Evolutionary conservation across 2,797 vertebrate genomes (phyloP).

Genomic region (Microtus californicus): DNA sequence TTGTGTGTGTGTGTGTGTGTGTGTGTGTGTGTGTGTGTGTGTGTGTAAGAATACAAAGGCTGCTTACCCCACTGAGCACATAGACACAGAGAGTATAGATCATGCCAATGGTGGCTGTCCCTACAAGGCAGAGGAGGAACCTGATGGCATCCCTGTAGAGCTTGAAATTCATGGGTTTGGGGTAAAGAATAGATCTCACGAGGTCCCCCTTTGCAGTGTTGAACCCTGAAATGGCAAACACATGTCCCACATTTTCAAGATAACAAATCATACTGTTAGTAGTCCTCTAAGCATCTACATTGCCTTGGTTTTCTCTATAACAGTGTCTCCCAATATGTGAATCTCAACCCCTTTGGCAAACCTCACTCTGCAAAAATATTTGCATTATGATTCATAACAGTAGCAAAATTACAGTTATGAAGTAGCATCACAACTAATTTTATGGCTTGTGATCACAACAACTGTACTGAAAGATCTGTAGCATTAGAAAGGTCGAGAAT

Average conservation of each 20-base stretch:
- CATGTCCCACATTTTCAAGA: not conserved
- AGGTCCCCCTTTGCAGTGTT: slow-evolving; percentile 90
- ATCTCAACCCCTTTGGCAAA: not conserved
- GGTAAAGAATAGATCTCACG: slow-evolving; percentile 90
- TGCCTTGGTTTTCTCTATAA: not conserved
- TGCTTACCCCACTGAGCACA: slow-evolving; percentile 86
- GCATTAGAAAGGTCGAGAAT: not conserved
- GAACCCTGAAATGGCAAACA: slow-evolving; percentile 86
- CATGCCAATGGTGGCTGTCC: slow-evolving; percentile 87
- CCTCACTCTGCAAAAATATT: not conserved
- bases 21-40: accelerated
- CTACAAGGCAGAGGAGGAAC: slow-evolving; percentile 88
- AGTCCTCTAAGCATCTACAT: not conserved
- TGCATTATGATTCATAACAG: not conserved
- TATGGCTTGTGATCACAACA: not conserved
- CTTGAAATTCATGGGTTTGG: slow-evolving; percentile 90
- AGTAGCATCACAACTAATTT: not conserved
- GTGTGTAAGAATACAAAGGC: not conserved
- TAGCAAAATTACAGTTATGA: not conserved
- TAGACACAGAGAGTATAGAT: slow-evolving; percentile 89
- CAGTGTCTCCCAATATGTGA: not conserved
- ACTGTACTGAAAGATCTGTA: too few relatives aligned
- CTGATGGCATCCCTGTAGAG: slow-evolving; percentile 88
- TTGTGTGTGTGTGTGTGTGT: accelerated
- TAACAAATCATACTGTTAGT: not conserved